Base-by-base conservation (phyloP, 1,140 invertebrate genomes). In the Wasmannia auropunctata region DNA sequence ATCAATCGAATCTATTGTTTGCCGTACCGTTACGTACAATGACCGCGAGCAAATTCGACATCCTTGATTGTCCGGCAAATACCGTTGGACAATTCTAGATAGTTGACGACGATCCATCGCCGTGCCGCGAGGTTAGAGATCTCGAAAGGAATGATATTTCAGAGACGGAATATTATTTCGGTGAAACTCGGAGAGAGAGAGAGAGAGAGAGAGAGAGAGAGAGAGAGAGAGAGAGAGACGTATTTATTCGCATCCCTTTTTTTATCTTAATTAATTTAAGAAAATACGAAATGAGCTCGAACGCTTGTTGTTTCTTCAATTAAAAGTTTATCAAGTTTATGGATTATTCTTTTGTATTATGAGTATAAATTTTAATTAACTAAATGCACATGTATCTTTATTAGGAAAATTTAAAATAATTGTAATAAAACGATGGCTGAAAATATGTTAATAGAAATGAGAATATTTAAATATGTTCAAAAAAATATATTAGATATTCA, bases 1-100 rank as follows among this genome's bases (percentile, higher is more conserved):
- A 83, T 83, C 79, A 83, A 83, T 83, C 79, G 79, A 83, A 83
- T 74, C 79, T 83, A 83, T 83, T 83, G 79, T 83, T 83, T 74
- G 79, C 51, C 37, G 37, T 81, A 72, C 79, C 79, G 79, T 83
- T 83, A 74, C 65, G 34, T 69, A 28, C 34, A 72, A 54, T 51
- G 65, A 70, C 79, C 49, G 65, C 51, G 67, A 74, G 79, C 76
- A 25, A 72, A 81, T 81, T 81, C 51, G 67, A 72, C 79, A 54
- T 80, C 46, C 46, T 80, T 22, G 40, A 81, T 72, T 43, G 67
- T 28, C 25, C 51, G 65, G 40, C 65, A 72, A 56, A 72, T 81
- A 72, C 46, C 79, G 79, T 40, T 56, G 34, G 31, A 31, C 51
- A 54, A 72, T 72, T 72, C 25, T 56, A n/a, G 46, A 81, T 54